Evolutionary conservation across 2,888 invertebrate genomes (phyloP), one percentile per base, ranked within the genome.

Genomic region (Neocrepidodera transversa): DNA sequence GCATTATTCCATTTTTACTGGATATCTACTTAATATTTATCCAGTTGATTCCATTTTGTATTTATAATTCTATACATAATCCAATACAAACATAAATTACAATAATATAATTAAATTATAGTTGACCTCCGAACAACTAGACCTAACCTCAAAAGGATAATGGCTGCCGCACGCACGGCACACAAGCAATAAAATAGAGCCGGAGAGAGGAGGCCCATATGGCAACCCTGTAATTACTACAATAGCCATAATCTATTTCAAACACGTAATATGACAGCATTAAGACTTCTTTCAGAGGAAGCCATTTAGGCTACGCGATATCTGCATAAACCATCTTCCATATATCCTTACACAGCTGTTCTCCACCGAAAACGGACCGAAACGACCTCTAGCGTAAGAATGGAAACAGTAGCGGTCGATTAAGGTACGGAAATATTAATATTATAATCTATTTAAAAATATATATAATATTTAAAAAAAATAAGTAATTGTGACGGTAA

Each of bases 241-340:
- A 77, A 77, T 77, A 75, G 76, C 79, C 77, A 78, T 78, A 78
- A 79, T 78, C 78, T 78, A 79, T 79, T 78, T 78, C 76, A 73
- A 75, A 78, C 79, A 79, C 79, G 79, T 79, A 79, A 78, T 78
- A 77, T 76, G 78, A 77, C 78, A 76, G 77, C 77, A 76, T 78
- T 78, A 78, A 76, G 79, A 78, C 76, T 79, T 79, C 78, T 78
- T 78, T 77, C 73, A 70, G 69, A 74, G 72, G 74, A 73, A 73
- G 74, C 77, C 76, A 74, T 76, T 77, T 76, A 74, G 74, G 73
- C 68, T 63, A 67, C 69, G 71, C 63, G 60, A 40, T 70, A 78
- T 78, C 77, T 78, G 76, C 78, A 77, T 78, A 78, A 78, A 77
- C 76, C 73, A 77, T 77, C 76, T 77, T 76, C 74, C 70, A 69